Evolutionary conservation across 2,113 vertebrate genomes (phyloP).

Genomic region (Brachypodius melanocephalos): DNA sequence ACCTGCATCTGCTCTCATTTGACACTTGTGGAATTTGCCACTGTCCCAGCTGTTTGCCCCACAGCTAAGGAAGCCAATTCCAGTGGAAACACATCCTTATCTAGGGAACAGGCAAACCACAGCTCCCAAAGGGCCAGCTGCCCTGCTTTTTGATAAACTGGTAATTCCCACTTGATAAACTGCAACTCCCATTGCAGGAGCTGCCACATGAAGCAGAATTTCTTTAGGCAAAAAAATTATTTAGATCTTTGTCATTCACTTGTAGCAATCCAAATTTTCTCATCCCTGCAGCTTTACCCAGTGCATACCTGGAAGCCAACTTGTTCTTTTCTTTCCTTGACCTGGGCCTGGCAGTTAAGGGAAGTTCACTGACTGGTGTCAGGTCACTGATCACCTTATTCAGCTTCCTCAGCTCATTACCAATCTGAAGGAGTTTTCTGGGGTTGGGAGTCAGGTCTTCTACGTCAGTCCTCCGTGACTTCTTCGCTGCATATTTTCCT

Average conservation of each 20-base stretch:
- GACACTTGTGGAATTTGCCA: neutral
- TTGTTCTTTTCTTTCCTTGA: conserved; percentile 99
- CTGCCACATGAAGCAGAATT: neutral
- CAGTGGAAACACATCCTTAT: neutral
- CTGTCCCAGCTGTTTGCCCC: neutral
- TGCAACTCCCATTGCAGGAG: neutral
- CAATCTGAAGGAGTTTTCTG: conserved; percentile 94
- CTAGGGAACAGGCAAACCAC: neutral
- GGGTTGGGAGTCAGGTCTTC: conserved; percentile 98
- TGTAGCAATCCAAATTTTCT: neutral
- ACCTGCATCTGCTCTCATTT: neutral
- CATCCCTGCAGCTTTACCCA: neutral
- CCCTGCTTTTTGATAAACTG: neutral
- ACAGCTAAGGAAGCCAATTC: neutral
- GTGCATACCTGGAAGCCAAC: conserved; percentile 89
- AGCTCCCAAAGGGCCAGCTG: neutral
- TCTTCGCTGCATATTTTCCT: conserved; percentile 97
- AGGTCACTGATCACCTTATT: conserved; percentile 98
- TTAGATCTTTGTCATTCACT: neutral
- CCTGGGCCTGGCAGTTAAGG: conserved; percentile 90
- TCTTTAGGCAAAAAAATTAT: neutral
- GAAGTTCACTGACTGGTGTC: conserved; percentile 95
- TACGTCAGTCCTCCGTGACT: conserved; percentile 95
- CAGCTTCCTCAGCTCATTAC: conserved; percentile 91
- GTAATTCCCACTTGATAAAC: neutral